Conservation (phyloP, 1,140 invertebrate genomes). For the Ceratina calcarata region DNA sequence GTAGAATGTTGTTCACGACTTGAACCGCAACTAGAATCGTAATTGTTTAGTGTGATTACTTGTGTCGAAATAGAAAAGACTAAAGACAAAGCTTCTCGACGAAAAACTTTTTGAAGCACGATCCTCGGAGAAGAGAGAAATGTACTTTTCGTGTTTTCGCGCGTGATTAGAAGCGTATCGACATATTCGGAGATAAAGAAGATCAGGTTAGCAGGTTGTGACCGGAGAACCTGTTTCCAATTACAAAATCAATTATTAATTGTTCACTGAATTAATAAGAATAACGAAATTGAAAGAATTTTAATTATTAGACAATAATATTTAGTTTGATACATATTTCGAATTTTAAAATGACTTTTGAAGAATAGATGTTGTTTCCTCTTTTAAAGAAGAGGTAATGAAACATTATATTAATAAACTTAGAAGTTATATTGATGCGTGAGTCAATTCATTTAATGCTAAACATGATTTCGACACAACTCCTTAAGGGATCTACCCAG, state of each 20-base stretch:
- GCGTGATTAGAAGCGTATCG: constrained; percentile 84
- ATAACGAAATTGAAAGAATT: no score
- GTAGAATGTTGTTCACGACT: constrained; percentile 77
- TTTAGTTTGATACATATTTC: no score
- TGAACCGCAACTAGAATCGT: constrained; percentile 75
- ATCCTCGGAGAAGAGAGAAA: not conserved
- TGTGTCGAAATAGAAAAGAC: not conserved
- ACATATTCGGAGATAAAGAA: constrained; percentile 86
- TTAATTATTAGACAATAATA: no score
- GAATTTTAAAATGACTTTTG: no score
- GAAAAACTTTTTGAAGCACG: not conserved
- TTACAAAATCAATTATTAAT: not conserved
- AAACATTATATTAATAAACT: no score
- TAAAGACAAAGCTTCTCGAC: not conserved
- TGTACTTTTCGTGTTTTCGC: constrained; percentile 82
- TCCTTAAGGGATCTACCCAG: no score
- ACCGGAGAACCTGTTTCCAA: constrained; percentile 80
- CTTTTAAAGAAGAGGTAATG: no score
- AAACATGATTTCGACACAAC: no score
- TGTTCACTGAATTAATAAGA: not conserved
- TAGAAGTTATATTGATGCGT: no score
- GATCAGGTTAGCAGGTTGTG: constrained; percentile 83
- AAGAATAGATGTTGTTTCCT: no score
- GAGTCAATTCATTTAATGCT: no score
- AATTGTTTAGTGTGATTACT: not conserved